A percentile compares a stretch with the other conserved stretches of the same genome.
These are phyloP conservation scores for Struthio camelus DNA, from an alignment of 2,113 vertebrate species.

Conservation along the genomic window DNA sequence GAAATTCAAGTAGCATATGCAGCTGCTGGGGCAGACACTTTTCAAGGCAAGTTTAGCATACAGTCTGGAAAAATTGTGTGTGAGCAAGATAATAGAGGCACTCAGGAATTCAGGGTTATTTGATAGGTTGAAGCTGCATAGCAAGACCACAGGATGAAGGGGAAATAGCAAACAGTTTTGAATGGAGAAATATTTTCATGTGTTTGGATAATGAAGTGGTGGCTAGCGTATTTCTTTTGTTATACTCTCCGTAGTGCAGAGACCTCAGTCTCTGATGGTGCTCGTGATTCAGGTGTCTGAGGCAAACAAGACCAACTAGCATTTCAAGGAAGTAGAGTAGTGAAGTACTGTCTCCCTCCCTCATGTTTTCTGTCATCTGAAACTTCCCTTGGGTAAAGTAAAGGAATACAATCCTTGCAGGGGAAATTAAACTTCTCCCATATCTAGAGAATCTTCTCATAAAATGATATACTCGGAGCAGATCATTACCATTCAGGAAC, in stretches of 20 bases:
- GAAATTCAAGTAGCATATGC: not conserved
- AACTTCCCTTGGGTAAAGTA: not conserved
- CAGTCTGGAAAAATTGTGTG: not conserved
- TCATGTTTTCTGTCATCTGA: not conserved
- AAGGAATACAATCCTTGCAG: not conserved
- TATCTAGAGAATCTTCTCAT: not conserved
- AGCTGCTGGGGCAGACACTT: not conserved
- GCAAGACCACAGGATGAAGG: not conserved
- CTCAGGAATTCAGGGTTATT: not conserved
- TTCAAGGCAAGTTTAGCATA: not conserved
- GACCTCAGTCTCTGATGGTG: not conserved
- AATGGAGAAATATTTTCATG: not conserved
- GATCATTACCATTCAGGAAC: not conserved
- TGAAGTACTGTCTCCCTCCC: not conserved
- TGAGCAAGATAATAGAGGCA: not conserved
- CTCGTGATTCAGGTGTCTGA: rapidly evolving
- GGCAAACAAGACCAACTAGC: not conserved
- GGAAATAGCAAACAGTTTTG: not conserved
- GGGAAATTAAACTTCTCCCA: not conserved
- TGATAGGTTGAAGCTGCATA: not conserved
- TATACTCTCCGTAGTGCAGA: not conserved
- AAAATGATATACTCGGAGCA: not conserved
- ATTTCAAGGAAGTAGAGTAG: not conserved
- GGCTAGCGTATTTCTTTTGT: not conserved
- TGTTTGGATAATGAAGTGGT: not conserved